phyloP scores from a whole-genome alignment of 2,113 vertebrate species.

The Trinectes maculatus region DNA sequence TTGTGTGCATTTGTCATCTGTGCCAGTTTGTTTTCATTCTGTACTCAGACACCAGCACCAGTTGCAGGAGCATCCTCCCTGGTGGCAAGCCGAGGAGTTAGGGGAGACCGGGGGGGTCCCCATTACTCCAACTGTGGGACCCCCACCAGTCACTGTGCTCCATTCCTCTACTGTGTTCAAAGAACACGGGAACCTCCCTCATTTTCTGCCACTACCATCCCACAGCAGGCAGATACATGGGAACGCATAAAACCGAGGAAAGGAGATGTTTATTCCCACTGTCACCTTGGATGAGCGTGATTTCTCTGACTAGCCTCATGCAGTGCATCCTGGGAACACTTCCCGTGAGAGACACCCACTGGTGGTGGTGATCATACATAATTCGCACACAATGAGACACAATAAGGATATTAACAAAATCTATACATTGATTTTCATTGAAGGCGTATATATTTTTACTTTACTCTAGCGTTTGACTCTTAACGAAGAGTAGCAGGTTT shows the following conservation, averaged over 20 bases:
- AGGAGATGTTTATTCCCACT: conserved; percentile 55
- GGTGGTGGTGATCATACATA: conserved; percentile 20
- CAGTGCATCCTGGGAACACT: conserved; percentile 22
- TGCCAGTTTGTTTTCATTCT: conserved; percentile 52
- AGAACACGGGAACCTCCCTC: conserved; percentile 54
- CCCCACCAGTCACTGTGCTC: conserved; percentile 40
- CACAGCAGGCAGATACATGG: conserved; percentile 42
- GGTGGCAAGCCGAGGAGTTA: conserved; percentile 44
- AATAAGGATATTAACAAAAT: background rate
- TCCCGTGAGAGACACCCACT: conserved; percentile 31
- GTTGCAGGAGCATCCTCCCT: conserved; percentile 51
- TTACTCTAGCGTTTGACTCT: conserved; percentile 7
- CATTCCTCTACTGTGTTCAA: conserved; percentile 60
- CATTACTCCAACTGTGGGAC: conserved; percentile 44
- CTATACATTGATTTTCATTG: background rate
- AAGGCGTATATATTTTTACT: background rate
- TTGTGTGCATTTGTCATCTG: conserved; percentile 59
- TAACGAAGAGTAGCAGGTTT: conserved; percentile 8
- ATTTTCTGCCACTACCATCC: conserved; percentile 28
- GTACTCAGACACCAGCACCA: conserved; percentile 41
- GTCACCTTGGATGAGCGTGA: conserved; percentile 46
- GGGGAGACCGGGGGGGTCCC: conserved; percentile 37
- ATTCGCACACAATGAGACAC: too few species aligned
- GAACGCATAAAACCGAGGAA: conserved; percentile 37
- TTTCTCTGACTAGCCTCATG: conserved; percentile 41